Percentiles rank a stretch among this genome's conserved stretches.
Evolutionary conservation across 2,113 vertebrate genomes (phyloP).

Genomic region (Elephantulus edwardii): DNA sequence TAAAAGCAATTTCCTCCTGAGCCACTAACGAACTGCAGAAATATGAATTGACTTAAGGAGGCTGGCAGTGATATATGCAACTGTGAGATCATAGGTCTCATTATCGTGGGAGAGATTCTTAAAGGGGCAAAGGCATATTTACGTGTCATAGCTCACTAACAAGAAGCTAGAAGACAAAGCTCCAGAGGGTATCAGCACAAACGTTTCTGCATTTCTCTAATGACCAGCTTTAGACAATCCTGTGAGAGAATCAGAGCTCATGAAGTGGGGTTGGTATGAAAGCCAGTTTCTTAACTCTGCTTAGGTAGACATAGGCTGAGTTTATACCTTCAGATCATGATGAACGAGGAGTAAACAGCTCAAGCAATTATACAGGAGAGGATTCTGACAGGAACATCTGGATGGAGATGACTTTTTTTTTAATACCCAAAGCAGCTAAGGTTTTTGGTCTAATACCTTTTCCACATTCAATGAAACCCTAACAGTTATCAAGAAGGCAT

Average conservation of each 20-base stretch:
- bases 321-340: neutral
- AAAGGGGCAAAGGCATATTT: constrained; percentile 67
- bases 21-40: constrained; percentile 89
- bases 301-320: neutral
- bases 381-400: constrained; percentile 8
- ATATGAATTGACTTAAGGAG: constrained; percentile 87
- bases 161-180: neutral
- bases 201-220: neutral
- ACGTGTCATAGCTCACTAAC: neutral
- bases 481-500: neutral
- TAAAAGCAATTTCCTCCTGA: constrained; percentile 90
- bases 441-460: neutral
- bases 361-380: neutral
- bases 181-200: neutral
- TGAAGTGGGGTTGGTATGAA: neutral
- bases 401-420: neutral
- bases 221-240: neutral
- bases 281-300: neutral
- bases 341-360: neutral
- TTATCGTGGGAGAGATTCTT: constrained; percentile 74
- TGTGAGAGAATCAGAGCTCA: neutral
- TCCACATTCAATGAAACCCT: neutral
- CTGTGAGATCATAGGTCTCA: constrained; percentile 79
- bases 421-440: neutral
- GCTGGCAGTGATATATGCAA: constrained; percentile 85